A percentile compares a stretch with the other conserved stretches of the same genome.
These are phyloP conservation scores for Climacteris rufus DNA, from an alignment of 2,113 vertebrate species.

Conservation along the genomic window DNA sequence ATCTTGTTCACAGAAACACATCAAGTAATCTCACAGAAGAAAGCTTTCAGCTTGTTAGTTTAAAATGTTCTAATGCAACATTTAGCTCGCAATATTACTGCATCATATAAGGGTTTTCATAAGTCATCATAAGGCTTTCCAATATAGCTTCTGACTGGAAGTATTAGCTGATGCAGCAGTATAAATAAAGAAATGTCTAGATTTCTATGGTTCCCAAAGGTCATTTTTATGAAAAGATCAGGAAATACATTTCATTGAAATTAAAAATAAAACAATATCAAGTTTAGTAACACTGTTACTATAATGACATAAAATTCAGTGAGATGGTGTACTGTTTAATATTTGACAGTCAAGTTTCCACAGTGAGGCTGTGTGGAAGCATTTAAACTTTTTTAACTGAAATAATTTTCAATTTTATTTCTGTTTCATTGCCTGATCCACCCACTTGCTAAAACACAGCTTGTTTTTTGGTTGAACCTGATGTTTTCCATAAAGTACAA, in stretches of 20 bases:
- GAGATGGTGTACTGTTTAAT: not conserved
- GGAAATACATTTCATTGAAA: constrained; percentile 42
- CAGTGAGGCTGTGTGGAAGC: not conserved
- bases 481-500: not conserved
- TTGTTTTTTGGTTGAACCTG: not conserved
- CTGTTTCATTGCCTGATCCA: not conserved
- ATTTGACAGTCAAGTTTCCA: not conserved
- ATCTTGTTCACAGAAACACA: not conserved
- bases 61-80: constrained; percentile 5
- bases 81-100: not conserved
- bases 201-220: constrained; percentile 42
- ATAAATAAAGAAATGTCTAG: constrained; percentile 29
- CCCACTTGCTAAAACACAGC: not conserved
- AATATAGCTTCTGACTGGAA: constrained; percentile 6
- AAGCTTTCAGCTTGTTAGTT: not conserved
- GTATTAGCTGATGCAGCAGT: constrained; percentile 34
- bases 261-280: constrained; percentile 49
- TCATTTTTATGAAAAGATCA: constrained; percentile 48
- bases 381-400: not conserved
- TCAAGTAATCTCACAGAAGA: not conserved
- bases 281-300: constrained; percentile 23
- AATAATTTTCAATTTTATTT: not conserved
- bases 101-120: not conserved
- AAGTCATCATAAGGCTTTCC: too few species aligned
- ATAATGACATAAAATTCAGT: constrained; percentile 27